phyloP scores from a whole-genome alignment of 2,113 vertebrate genomes.

The Ancistrus triradiatus region DNA sequence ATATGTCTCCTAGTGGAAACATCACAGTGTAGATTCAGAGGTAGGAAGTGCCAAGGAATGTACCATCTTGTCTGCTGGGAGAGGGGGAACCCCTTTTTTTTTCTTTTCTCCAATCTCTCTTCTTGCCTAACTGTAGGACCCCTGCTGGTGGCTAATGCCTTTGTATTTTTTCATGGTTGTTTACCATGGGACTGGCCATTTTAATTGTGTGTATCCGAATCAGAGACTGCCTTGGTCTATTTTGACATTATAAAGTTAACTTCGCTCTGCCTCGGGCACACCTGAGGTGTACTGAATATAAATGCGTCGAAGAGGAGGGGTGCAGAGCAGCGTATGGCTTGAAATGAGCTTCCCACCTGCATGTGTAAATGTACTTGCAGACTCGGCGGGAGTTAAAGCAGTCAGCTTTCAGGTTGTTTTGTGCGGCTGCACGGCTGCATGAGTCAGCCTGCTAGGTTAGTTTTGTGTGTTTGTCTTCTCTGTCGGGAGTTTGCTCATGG shows the following conservation, averaged over 20 bases:
- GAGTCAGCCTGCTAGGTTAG: conserved; percentile 14
- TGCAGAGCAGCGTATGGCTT: too few species aligned
- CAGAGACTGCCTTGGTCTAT: too few species aligned
- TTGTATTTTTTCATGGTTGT: conserved; percentile 13
- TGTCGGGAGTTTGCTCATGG: conserved; percentile 38
- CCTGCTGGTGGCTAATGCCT: conserved; percentile 39
- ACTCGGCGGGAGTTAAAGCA: neutral
- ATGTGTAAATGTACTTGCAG: neutral
- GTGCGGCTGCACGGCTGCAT: conserved; percentile 19
- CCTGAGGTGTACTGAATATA: too few species aligned
- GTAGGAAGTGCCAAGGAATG: conserved; percentile 33
- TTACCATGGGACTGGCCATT: neutral
- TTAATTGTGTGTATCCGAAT: too few species aligned
- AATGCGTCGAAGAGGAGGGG: too few species aligned
- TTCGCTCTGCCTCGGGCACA: too few species aligned
- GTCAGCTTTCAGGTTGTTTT: conserved; percentile 5
- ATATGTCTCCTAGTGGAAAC: conserved; percentile 37
- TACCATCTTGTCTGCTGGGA: conserved; percentile 28
- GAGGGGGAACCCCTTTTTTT: neutral
- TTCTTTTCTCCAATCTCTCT: neutral
- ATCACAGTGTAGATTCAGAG: conserved; percentile 33
- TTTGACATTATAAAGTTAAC: too few species aligned
- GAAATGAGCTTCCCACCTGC: too few species aligned
- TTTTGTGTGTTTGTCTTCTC: conserved; percentile 35
- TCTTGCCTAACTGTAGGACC: conserved; percentile 23